These are phyloP conservation scores for Stenopsyche tienmushanensis DNA, from an alignment of 1,140 invertebrate genomes.

Conservation along the genomic window DNA sequence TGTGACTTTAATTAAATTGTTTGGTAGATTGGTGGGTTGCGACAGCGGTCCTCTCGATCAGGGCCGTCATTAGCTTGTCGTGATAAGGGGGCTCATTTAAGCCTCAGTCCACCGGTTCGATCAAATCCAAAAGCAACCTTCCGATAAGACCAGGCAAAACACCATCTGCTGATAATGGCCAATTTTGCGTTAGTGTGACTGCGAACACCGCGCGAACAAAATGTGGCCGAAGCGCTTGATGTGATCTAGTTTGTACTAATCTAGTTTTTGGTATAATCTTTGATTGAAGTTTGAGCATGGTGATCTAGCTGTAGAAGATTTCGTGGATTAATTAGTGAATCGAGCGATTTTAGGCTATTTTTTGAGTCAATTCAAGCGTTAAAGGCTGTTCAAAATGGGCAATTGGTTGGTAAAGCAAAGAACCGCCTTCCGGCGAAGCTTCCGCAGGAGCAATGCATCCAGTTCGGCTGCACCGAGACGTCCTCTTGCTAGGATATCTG, in stretches of 20 bases:
- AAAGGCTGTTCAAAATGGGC: conserved; percentile 11
- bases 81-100: too few species aligned
- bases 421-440: not conserved
- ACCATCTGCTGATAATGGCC: not conserved
- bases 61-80: too few species aligned
- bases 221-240: not conserved
- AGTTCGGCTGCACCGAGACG: not conserved
- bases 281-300: too few species aligned
- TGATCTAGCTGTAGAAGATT: not conserved
- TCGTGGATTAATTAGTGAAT: not conserved
- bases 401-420: conserved; percentile 19
- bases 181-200: not conserved
- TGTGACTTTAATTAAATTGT: too few species aligned
- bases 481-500: too few species aligned
- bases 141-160: not conserved
- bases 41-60: too few species aligned
- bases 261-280: too few species aligned
- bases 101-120: not conserved
- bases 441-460: not conserved
- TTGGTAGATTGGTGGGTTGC: too few species aligned
- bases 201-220: not conserved
- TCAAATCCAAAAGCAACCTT: not conserved
- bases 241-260: not conserved
- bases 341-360: not conserved
- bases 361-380: not conserved